Base-by-base conservation (phyloP, 2,888 invertebrate species). In the Drosophila anceps region DNA sequence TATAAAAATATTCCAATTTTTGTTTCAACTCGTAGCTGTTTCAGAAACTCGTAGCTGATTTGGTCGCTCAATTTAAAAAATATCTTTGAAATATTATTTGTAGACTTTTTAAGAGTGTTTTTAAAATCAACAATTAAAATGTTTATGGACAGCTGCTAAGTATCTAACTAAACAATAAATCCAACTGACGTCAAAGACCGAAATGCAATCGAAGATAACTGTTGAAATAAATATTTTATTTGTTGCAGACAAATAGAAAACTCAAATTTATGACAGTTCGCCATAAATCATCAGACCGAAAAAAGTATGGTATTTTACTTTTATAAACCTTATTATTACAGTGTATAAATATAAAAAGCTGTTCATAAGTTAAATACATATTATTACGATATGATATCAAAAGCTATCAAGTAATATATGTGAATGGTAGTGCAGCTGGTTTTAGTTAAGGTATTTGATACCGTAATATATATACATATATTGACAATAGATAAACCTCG, bases 341-440 rank as follows among this genome's bases (percentile, higher is more conserved):
- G 39, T 29, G 35, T 39, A 37, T 29, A 46, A 31, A 10, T 35
- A 27, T 15, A 55, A 37, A 15, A 35, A 13, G 8, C 18, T 15
- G 55, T 33, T 54, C 59, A 70, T 71, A 69, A 76, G 62, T 62
- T 33, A 37, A 60, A 54, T 27, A 51, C 15, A 72, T 50, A 66
- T 63, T 57, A 50, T 7, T 29, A 27, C 58, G 59, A 69, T 73
- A 51, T 39, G 37, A 43, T 69, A 65, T 37, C 24, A 4, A 60
- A 60, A 48, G 41, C 37, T 55, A 50, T 35, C 31, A 58, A 41
- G 27, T 24, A 10, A 20, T 33, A 18, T 48, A 41, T 29, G 18
- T 43, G 37, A 60, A 24, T 50, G 39, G 6, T 39, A 58, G 41
- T 68, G 33, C 44, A 33, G 37, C 35, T 51, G 35, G 65, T 46